Evolutionary conservation across 2,888 invertebrate species (phyloP), one percentile per base, ranked within the genome.

Genomic region (Ophion costatus): DNA sequence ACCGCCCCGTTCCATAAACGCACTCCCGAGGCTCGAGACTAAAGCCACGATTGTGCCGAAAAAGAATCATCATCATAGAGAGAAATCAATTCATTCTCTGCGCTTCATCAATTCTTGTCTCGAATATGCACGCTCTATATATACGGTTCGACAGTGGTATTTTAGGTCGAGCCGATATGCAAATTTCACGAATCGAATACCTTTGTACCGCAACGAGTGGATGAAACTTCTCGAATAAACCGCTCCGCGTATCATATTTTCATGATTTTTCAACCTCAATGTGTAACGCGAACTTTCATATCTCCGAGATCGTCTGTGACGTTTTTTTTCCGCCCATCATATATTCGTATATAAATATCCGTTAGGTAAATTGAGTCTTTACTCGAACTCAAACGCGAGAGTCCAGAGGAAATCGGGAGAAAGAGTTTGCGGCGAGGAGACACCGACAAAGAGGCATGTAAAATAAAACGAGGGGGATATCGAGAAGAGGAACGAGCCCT

Each of bases 381-480:
- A 56, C 59, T 57, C 59, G 51, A 59, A 59, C 59, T 71, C 73
- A 51, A 75, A 75, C 51, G 51, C 51, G 24, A 24, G 33, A 63
- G 24, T 33, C 63, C 29, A 64, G 24, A 45, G 42, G 75, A 29
- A 64, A 51, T 75, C 29, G 45, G 51, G 29, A 29, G 74, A 75
- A 75, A 51, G 75, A 64, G 75, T 64, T 75, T 51, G 73, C 59
- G 42, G n/a, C 42, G 63, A 75, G 17, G 75, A 64, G 77, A 73
- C 64, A 73, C n/a, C 57, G 70, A 63, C 11, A 82, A 81, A 75
- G 61, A 75, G 76, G 63, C 61, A 10, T 75, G 22, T 67, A n/a
- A n/a, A 77, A 77, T 77, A 79, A 79, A 79, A 79, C 77, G 77
- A n/a, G 38, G 38, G 45, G 17, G 64, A 71, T 70, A 79, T 79